Conservation (phyloP, 2,888 invertebrate species). For the Papilio protenor region DNA sequence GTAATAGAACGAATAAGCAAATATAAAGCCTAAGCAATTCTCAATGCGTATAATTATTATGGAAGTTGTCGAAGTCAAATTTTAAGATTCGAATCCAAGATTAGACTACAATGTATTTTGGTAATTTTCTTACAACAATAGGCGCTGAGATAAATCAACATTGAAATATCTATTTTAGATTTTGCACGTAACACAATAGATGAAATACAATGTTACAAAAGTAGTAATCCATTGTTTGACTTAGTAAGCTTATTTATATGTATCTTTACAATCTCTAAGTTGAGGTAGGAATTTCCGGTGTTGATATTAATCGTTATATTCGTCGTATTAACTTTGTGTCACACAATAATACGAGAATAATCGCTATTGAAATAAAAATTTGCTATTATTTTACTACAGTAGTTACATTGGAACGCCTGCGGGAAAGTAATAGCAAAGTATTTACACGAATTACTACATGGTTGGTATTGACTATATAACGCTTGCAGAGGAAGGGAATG, state of each 20-base stretch:
- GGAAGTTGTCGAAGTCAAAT: no score
- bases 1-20: no score
- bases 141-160: constrained; percentile 9
- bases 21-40: no score
- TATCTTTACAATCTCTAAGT: constrained; percentile 27
- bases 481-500: not conserved
- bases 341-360: not conserved
- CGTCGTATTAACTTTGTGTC: constrained; percentile 14
- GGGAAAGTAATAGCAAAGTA: constrained; percentile 4
- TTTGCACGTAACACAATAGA: not conserved
- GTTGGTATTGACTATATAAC: not conserved
- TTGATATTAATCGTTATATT: constrained; percentile 28
- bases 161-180: constrained; percentile 22
- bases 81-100: not conserved
- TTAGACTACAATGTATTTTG: constrained; percentile 12
- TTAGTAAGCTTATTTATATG: constrained; percentile 14
- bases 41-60: no score
- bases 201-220: constrained; percentile 36
- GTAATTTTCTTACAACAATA: not conserved
- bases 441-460: not conserved
- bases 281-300: constrained; percentile 23
- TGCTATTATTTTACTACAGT: constrained; percentile 5
- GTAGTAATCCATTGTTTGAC: constrained; percentile 14
- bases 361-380: not conserved
- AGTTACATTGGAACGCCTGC: not conserved